These are phyloP conservation scores for Chaenodraco wilsoni DNA, from an alignment of 2,797 vertebrate genomes.

Conservation along the genomic window DNA sequence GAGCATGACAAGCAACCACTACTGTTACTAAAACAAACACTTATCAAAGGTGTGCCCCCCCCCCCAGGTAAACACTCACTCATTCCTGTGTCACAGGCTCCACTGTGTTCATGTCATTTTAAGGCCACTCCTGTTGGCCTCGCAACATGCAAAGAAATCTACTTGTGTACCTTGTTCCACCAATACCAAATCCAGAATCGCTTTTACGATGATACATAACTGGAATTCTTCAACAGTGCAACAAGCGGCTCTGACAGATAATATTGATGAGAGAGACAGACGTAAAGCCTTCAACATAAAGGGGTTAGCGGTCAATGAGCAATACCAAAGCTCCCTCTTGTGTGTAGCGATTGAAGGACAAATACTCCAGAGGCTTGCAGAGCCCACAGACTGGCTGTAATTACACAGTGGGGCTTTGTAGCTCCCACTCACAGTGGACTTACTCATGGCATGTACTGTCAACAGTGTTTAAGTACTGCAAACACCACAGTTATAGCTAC, in stretches of 20 bases:
- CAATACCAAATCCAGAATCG: background rate
- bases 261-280: background rate
- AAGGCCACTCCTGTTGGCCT: conserved; percentile 24
- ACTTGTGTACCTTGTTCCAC: background rate
- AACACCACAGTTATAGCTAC: conserved; percentile 25
- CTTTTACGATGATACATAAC: background rate
- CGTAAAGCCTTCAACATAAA: background rate
- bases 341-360: conserved; percentile 40
- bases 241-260: conserved; percentile 17
- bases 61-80: conserved; percentile 38
- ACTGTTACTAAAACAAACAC: conserved; percentile 55
- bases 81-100: conserved; percentile 13
- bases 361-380: conserved; percentile 49
- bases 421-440: conserved; percentile 28
- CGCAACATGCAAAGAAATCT: conserved; percentile 22
- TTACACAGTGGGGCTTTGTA: conserved; percentile 37
- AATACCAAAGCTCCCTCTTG: conserved; percentile 18
- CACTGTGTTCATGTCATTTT: conserved; percentile 5
- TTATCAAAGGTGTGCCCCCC: conserved; percentile 45
- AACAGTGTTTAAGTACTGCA: conserved; percentile 32
- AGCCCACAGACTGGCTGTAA: conserved; percentile 40
- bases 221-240: conserved; percentile 20
- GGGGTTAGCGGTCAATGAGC: conserved; percentile 16
- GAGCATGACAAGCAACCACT: conserved; percentile 2
- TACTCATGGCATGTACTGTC: conserved; percentile 27